Evolutionary conservation across 2,888 invertebrate genomes (phyloP).

Genomic region (Gastracanthus pulcherrimus): DNA sequence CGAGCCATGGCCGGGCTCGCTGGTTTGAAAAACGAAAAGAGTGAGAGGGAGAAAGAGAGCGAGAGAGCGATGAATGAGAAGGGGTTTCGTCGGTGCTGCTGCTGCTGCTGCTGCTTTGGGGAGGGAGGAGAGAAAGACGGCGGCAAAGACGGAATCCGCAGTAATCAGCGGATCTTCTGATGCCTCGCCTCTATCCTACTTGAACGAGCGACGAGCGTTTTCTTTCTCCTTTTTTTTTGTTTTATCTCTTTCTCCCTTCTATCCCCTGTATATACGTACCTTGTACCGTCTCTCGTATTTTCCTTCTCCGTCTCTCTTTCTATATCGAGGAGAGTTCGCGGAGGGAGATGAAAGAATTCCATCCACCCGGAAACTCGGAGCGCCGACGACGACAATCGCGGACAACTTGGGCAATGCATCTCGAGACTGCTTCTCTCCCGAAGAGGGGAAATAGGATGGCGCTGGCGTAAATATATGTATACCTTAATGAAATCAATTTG

Average conservation of each 20-base stretch:
- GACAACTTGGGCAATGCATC: conserved; percentile 45
- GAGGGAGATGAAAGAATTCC: conserved; percentile 57
- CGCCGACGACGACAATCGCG: conserved; percentile 41
- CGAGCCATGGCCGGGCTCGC: too few relatives aligned
- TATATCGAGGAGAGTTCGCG: conserved; percentile 59
- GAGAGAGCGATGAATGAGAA: conserved; percentile 61
- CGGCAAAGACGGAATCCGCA: conserved; percentile 73
- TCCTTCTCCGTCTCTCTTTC: conserved; percentile 23
- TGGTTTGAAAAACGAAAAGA: conserved; percentile 59
- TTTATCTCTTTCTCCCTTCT: conserved; percentile 58
- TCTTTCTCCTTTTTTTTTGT: conserved; percentile 63
- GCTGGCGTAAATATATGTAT: neutral
- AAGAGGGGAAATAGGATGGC: neutral
- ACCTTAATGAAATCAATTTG: conserved; percentile 15
- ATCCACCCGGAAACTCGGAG: conserved; percentile 25
- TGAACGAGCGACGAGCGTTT: conserved; percentile 62
- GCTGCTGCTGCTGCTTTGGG: conserved; percentile 5
- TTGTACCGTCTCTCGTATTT: neutral
- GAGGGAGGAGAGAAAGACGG: conserved; percentile 74
- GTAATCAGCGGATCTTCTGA: conserved; percentile 72
- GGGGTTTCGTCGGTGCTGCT: conserved; percentile 19
- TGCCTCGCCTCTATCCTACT: conserved; percentile 61
- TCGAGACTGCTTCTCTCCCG: neutral
- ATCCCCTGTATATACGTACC: neutral
- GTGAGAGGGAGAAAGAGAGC: conserved; percentile 64